Evolutionary conservation across 1,140 invertebrate genomes (phyloP).

Genomic region (Phocides pigmalion): DNA sequence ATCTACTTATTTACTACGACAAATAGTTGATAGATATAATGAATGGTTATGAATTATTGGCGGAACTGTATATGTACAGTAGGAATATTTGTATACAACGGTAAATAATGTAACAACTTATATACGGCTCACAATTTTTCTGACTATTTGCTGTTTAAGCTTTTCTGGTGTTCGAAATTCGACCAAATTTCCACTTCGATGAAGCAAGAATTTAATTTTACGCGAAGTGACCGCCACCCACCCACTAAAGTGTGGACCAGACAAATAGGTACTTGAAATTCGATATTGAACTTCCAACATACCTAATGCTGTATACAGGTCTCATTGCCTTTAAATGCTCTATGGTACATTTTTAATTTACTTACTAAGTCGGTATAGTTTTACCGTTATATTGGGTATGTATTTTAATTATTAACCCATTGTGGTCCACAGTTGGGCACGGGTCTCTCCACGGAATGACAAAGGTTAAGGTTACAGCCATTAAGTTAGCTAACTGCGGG

Average conservation of each 20-base stretch:
- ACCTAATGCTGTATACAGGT: neutral
- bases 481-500: too few species aligned
- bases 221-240: conserved; percentile 7
- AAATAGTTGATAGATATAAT: too few species aligned
- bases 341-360: neutral
- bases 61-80: too few species aligned
- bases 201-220: conserved; percentile 13
- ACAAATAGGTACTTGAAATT: conserved; percentile 19
- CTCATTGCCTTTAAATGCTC: neutral
- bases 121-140: neutral
- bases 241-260: conserved; percentile 10
- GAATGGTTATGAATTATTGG: too few species aligned
- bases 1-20: too few species aligned
- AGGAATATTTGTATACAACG: neutral
- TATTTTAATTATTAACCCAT: too few species aligned
- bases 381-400: too few species aligned
- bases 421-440: too few species aligned
- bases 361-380: too few species aligned
- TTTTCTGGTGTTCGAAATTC: neutral
- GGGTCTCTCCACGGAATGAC: too few species aligned
- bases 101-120: neutral
- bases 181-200: neutral
- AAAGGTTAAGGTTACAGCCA: too few species aligned
- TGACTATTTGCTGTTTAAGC: neutral
- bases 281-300: conserved; percentile 13